Evolutionary conservation across 1,140 invertebrate genomes (phyloP), one percentile per base, ranked within the genome.

Genomic region (Anastrepha obliqua): DNA sequence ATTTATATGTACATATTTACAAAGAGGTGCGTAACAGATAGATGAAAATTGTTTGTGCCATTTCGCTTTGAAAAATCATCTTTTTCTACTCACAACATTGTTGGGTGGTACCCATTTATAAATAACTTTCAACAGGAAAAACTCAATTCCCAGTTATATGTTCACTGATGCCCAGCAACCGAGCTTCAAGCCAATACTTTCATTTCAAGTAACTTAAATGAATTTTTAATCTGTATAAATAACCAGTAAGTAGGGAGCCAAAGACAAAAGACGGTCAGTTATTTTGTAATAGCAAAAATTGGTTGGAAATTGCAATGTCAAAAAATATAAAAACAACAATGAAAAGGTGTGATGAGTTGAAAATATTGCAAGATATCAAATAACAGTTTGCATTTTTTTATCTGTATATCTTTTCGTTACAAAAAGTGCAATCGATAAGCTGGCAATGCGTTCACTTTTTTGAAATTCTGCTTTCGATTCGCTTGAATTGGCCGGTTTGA

Each of bases 161-260:
- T 3, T 11, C 8, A 65, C 64, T 29, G 64, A 29, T 39, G 39
- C 64, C 29, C 29, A 67, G 64, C 29, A 13, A 29, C 29, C 8
- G 8, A 8, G 64, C 64, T 67, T 1, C 29, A 67, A 39, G 29
- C 6, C 64, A 39, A 42, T 67, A 67, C 64, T 67, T 67, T 67
- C 64, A 7, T 67, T 67, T 42, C 29, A 29, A 29, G 11, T 42
- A 3, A 39, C 20, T 65, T 8, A 20, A 65, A 65, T 65, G 20
- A 65, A 65, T 67, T 67, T 67, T 20, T 39, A 67, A 67, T 67
- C 7, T 67, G 64, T 29, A 67, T 67, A 67, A 39, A 67, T 67
- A 39, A 67, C 29, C 0, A 67, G 9, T 67, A 67, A 67, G 64
- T 13, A 67, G 39, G 13, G 39, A 39, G 13, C 39, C 20, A 67